A percentile compares a stretch with the other conserved stretches of the same genome.
phyloP scores from a whole-genome alignment of 2,113 vertebrate species.

The Bettongia penicillata region DNA sequence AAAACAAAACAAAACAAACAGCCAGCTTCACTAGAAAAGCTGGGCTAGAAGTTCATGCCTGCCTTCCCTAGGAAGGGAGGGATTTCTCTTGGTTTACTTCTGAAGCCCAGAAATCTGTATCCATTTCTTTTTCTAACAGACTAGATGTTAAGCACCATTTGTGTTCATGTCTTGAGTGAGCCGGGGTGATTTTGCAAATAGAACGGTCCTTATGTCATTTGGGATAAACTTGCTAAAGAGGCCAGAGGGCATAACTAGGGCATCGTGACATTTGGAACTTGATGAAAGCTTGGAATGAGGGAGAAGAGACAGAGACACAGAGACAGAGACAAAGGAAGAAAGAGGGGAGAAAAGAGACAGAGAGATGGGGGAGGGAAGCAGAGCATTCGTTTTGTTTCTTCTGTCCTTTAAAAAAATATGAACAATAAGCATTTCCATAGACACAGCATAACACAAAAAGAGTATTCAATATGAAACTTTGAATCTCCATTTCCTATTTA shows the following conservation, averaged over 20 bases:
- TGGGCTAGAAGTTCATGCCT: background rate
- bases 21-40: background rate
- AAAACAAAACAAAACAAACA: background rate
- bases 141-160: background rate
- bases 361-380: background rate
- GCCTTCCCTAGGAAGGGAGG: conserved; percentile 7
- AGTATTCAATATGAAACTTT: background rate
- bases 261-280: background rate
- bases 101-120: background rate
- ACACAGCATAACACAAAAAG: background rate
- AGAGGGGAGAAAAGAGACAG: background rate
- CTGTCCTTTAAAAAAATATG: background rate
- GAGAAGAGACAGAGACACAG: background rate
- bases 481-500: background rate
- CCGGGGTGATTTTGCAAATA: conserved; percentile 23
- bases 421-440: background rate
- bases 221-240: background rate
- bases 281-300: background rate
- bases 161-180: background rate
- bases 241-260: background rate
- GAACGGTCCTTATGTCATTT: conserved; percentile 6
- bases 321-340: background rate
- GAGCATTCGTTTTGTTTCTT: background rate
- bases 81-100: conserved; percentile 39
- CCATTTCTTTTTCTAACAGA: background rate